phyloP scores from a whole-genome alignment of 2,888 invertebrate species.

The Dioctria rufipes region DNA sequence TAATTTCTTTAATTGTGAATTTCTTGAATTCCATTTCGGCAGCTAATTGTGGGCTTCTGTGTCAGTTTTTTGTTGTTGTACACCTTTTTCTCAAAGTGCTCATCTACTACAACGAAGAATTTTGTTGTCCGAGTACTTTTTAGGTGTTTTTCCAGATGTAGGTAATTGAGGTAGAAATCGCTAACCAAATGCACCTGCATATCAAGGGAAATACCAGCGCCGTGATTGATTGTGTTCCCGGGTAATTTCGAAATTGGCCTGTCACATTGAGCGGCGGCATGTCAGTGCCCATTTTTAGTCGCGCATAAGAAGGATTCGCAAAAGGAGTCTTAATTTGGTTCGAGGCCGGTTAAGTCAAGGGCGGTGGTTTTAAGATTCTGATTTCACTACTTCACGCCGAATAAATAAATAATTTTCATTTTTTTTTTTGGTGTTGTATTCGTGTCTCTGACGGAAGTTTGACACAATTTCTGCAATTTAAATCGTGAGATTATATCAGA shows the following conservation, averaged over 20 bases:
- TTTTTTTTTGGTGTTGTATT: background rate
- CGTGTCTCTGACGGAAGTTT: background rate
- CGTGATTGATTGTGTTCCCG: slow-evolving; percentile 52
- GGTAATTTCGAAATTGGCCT: slow-evolving; percentile 50
- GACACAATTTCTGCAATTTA: background rate
- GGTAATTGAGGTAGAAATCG: slow-evolving; percentile 46
- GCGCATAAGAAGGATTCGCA: background rate
- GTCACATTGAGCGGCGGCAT: slow-evolving; percentile 38
- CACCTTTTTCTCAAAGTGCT: background rate
- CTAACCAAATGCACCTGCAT: slow-evolving; percentile 46
- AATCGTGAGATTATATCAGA: background rate
- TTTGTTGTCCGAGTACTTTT: slow-evolving; percentile 50
- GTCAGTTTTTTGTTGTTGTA: slow-evolving; percentile 10
- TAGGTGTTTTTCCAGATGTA: slow-evolving; percentile 40
- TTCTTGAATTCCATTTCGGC: slow-evolving; percentile 45
- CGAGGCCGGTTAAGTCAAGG: background rate
- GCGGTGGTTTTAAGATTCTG: background rate
- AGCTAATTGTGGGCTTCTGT: slow-evolving; percentile 43
- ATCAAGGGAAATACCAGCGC: slow-evolving; percentile 45
- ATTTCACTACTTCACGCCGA: background rate
- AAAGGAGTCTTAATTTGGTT: slow-evolving; percentile 32
- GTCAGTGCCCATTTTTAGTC: slow-evolving; percentile 42
- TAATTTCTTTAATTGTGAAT: slow-evolving; percentile 52
- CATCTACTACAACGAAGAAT: slow-evolving; percentile 40
- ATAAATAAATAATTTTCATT: background rate